Percentiles rank a stretch among this genome's conserved stretches.
Evolutionary conservation across 92 coral and sea anemone genomes (phyloP).

Genomic region (Nematostella vectensis): DNA sequence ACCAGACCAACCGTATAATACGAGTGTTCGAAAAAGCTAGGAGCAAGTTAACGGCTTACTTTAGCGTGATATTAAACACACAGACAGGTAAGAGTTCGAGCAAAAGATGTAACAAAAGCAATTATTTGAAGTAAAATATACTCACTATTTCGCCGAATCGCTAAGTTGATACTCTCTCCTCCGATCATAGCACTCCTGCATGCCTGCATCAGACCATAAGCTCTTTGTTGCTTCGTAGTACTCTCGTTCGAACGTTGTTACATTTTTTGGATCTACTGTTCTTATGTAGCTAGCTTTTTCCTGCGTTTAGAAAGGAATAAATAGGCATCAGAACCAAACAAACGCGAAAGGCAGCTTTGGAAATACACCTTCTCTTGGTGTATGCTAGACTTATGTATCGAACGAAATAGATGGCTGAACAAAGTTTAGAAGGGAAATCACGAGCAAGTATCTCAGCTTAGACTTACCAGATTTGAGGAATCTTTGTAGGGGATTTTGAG

Average conservation of each 20-base stretch:
- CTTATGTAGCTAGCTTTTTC: slow-evolving; percentile 80
- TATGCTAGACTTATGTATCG: not conserved
- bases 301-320: slow-evolving; percentile 30
- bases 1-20: no score
- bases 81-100: no score
- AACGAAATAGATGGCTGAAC: not conserved
- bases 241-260: slow-evolving; percentile 82
- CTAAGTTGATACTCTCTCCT: slow-evolving; percentile 94
- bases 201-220: slow-evolving; percentile 90
- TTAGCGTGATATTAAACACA: no score
- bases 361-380: slow-evolving; percentile 1
- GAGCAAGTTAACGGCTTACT: no score
- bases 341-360: no score
- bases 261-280: slow-evolving; percentile 89
- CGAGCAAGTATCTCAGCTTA: no score
- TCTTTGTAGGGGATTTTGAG: slow-evolving; percentile 86
- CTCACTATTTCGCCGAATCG: slow-evolving; percentile 99
- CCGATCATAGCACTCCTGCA: slow-evolving; percentile 95
- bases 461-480: slow-evolving; percentile 80
- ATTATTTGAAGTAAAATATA: no score
- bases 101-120: no score
- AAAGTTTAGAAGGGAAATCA: not conserved
- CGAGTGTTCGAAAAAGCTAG: no score
- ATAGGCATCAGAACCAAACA: slow-evolving; percentile 19
- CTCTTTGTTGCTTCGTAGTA: slow-evolving; percentile 90